phyloP scores from a whole-genome alignment of 2,113 vertebrate genomes.

The Ciconia stormi region DNA sequence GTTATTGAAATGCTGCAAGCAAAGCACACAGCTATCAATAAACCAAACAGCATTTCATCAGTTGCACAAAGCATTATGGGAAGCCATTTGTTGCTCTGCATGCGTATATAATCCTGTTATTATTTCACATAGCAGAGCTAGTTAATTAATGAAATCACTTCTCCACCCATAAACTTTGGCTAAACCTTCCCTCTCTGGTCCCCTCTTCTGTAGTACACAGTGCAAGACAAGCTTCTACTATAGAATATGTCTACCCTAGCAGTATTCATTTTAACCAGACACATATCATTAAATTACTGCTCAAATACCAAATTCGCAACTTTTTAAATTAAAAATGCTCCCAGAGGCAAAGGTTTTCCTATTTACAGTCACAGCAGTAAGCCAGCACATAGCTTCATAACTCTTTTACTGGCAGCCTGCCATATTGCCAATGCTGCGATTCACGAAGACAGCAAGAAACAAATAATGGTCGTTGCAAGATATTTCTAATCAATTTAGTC shows the following conservation, averaged over 20 bases:
- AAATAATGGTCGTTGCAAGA: not conserved
- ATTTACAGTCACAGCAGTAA: not conserved
- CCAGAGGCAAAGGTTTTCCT: not conserved
- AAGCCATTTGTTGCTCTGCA: not conserved
- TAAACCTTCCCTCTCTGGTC: not conserved
- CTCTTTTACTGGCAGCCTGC: not conserved
- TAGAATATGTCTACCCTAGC: not conserved
- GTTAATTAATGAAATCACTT: constrained; percentile 43
- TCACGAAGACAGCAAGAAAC: not conserved
- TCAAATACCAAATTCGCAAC: not conserved
- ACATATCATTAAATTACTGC: not conserved
- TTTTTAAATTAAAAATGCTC: constrained; percentile 11
- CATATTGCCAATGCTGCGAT: not conserved
- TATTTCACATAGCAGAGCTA: not conserved
- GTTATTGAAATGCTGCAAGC: not conserved
- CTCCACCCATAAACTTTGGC: constrained; percentile 57
- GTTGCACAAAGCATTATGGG: not conserved
- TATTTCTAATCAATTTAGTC: not conserved
- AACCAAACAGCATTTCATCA: not conserved
- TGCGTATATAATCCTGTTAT: not conserved
- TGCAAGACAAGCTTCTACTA: not conserved
- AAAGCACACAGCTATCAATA: not conserved
- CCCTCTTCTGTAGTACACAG: not conserved
- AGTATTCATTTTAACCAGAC: not conserved
- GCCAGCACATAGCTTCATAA: not conserved